These are phyloP conservation scores for Papilio dardanus DNA, from an alignment of 1,140 invertebrate species.

Conservation along the genomic window DNA sequence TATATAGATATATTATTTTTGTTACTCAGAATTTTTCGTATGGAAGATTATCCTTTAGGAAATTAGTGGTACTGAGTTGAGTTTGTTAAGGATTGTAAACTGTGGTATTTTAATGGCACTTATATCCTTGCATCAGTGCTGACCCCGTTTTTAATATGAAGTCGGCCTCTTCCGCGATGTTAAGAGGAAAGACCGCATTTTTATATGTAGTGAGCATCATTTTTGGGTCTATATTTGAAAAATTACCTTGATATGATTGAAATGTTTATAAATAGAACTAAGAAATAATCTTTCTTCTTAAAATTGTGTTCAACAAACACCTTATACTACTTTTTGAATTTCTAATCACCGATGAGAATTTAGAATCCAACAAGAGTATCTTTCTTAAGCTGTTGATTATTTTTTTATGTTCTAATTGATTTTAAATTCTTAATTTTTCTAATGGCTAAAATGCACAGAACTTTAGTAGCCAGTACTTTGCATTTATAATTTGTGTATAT, in stretches of 20 bases:
- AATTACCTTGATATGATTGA: background rate
- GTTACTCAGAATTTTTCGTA: no score
- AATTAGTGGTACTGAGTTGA: no score
- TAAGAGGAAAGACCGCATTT: conserved; percentile 1
- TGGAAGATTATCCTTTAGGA: no score
- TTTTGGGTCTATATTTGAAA: background rate
- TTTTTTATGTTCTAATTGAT: no score
- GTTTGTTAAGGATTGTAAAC: background rate
- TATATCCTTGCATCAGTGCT: background rate
- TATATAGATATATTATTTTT: no score
- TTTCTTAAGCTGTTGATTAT: no score
- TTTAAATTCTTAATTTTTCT: background rate
- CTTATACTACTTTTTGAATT: no score
- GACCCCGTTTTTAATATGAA: background rate
- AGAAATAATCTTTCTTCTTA: background rate
- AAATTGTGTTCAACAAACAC: no score
- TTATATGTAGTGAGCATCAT: background rate
- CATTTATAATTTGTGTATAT: background rate
- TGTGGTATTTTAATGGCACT: background rate
- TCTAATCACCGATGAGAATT: background rate
- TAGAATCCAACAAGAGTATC: no score
- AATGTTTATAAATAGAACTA: background rate
- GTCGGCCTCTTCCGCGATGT: background rate
- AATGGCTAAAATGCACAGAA: background rate
- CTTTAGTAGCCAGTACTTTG: background rate